Conservation (phyloP, 2,888 invertebrate species). For the Resseliella maxima region DNA sequence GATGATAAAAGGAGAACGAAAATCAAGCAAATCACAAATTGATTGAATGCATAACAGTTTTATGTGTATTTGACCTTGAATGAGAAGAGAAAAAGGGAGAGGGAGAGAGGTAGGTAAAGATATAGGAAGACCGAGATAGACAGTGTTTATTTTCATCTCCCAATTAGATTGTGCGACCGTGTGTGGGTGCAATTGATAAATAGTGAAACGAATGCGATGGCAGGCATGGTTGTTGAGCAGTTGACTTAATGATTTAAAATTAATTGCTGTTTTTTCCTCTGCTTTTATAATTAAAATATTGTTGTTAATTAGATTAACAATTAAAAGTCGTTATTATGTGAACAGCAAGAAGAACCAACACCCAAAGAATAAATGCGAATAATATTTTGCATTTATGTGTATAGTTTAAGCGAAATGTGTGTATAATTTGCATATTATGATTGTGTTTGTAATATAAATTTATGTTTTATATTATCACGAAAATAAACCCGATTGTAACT, state of each 20-base stretch:
- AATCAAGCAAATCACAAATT: neutral
- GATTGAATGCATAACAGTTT: neutral
- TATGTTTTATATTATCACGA: neutral
- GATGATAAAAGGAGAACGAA: neutral
- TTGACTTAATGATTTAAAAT: neutral
- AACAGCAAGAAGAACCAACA: neutral
- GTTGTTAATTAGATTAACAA: conserved; percentile 53
- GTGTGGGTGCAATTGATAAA: neutral
- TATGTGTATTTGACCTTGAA: conserved; percentile 41
- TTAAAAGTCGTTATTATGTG: conserved; percentile 45
- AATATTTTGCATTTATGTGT: conserved; percentile 13
- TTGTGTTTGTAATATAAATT: neutral
- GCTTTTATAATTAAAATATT: conserved; percentile 42
- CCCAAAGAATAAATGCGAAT: conserved; percentile 26
- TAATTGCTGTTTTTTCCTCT: conserved; percentile 20
- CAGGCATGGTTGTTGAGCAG: neutral
- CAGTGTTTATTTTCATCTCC: neutral
- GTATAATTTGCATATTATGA: conserved; percentile 13
- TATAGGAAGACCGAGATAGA: too few species aligned
- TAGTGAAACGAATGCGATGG: neutral
- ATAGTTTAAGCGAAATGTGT: neutral
- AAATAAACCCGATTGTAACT: neutral
- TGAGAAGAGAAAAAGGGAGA: too few species aligned
- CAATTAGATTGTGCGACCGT: neutral
- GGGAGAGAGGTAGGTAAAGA: too few species aligned